Evolutionary conservation across 2,113 vertebrate genomes (phyloP).

Genomic region (Burhinus bistriatus): DNA sequence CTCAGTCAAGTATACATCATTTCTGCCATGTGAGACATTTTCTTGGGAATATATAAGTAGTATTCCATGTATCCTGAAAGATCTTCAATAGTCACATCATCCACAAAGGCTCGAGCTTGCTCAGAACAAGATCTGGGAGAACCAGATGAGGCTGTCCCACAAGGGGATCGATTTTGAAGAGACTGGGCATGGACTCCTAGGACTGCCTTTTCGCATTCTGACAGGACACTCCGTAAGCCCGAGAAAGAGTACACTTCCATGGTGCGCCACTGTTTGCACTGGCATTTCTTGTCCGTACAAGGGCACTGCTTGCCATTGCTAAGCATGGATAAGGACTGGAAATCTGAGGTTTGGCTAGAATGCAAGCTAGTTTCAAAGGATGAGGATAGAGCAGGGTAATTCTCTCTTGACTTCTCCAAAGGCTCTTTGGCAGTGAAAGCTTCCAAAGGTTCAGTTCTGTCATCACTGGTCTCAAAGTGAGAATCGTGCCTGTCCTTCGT

Average conservation of each 20-base stretch:
- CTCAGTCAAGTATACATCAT: constrained; percentile 84
- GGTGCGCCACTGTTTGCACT: constrained; percentile 63
- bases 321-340: constrained; percentile 85
- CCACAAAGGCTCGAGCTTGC: constrained; percentile 83
- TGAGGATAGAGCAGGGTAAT: constrained; percentile 13
- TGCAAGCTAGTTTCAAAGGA: constrained; percentile 65
- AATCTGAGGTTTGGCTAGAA: constrained; percentile 80
- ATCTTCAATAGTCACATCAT: constrained; percentile 98
- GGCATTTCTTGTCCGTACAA: constrained; percentile 65
- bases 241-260: constrained; percentile 83
- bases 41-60: constrained; percentile 90
- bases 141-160: background rate
- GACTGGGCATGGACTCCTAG: constrained; percentile 52
- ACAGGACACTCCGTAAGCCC: constrained; percentile 78
- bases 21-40: constrained; percentile 89
- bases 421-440: constrained; percentile 55
- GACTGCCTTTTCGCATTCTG: constrained; percentile 74
- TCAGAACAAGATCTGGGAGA: constrained; percentile 82
- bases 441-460: constrained; percentile 61
- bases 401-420: constrained; percentile 51
- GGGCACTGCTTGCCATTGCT: constrained; percentile 67
- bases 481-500: constrained; percentile 67
- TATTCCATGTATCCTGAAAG: constrained; percentile 98
- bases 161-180: constrained; percentile 37
- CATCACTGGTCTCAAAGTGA: constrained; percentile 71